These are phyloP conservation scores for Drosophila punjabiensis DNA, from an alignment of 1,140 invertebrate genomes.

Conservation along the genomic window DNA sequence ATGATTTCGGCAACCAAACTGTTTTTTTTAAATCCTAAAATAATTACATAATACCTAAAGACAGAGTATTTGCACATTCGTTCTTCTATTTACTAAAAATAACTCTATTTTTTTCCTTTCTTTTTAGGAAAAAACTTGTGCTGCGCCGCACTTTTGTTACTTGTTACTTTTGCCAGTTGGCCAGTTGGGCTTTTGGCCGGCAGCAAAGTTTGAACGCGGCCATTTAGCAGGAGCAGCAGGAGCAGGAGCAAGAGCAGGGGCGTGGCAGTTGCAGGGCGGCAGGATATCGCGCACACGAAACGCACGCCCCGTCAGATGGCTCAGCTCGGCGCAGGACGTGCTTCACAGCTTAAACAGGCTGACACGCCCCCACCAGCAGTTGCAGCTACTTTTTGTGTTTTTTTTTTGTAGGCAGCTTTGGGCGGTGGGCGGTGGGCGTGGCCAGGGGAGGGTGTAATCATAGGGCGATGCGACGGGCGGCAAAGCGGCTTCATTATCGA, in stretches of 20 bases:
- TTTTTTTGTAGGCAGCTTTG: not conserved
- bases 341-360: slow-evolving; percentile 53
- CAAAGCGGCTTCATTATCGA: slow-evolving; percentile 17
- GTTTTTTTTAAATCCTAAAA: not conserved
- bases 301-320: slow-evolving; percentile 45
- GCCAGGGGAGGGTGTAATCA: slow-evolving; percentile 18
- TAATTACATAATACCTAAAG: not conserved
- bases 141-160: slow-evolving; percentile 43
- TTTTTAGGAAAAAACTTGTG: slow-evolving; percentile 25
- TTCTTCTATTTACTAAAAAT: not conserved
- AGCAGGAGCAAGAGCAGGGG: not conserved
- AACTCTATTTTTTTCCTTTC: not conserved
- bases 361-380: slow-evolving; percentile 2
- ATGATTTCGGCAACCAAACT: not conserved
- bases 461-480: slow-evolving; percentile 4
- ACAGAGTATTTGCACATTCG: not conserved
- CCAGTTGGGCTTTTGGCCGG: slow-evolving; percentile 42
- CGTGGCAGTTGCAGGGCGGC: not conserved
- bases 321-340: slow-evolving; percentile 41
- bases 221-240: slow-evolving; percentile 13
- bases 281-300: slow-evolving; percentile 23
- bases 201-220: slow-evolving; percentile 38
- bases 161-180: slow-evolving; percentile 29
- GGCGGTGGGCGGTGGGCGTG: slow-evolving; percentile 7
- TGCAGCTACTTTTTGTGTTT: not conserved